These are phyloP conservation scores for Myopa tessellatipennis DNA, from an alignment of 2,888 invertebrate genomes.

Conservation along the genomic window DNA sequence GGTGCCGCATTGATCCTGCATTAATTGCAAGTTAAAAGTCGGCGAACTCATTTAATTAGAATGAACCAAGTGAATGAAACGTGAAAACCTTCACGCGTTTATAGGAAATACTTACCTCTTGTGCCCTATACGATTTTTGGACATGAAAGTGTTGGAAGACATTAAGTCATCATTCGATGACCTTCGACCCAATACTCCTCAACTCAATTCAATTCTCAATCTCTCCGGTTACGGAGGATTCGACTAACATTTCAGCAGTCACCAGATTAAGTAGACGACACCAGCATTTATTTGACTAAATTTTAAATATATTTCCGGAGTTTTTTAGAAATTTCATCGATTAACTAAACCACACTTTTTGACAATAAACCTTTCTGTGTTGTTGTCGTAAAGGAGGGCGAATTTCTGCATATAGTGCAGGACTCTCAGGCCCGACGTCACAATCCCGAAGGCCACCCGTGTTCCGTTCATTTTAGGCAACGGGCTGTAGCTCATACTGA, in stretches of 20 bases:
- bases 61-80: background rate
- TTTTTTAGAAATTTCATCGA: background rate
- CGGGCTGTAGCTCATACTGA: conserved; percentile 58
- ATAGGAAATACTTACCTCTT: too few relatives aligned
- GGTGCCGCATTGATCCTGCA: background rate
- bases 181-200: too few relatives aligned
- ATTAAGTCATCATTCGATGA: too few relatives aligned
- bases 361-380: background rate
- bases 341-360: background rate
- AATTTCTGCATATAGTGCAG: conserved; percentile 53
- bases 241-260: too few relatives aligned
- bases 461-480: conserved; percentile 54
- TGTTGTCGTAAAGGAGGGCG: conserved; percentile 43
- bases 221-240: too few relatives aligned
- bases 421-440: conserved; percentile 53
- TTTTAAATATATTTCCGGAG: background rate
- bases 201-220: too few relatives aligned
- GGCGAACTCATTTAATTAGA: background rate
- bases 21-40: background rate
- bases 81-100: too few relatives aligned
- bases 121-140: background rate
- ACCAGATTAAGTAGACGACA: conserved; percentile 1
- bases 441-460: conserved; percentile 59
- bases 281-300: conserved; percentile 5
- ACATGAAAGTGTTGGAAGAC: background rate